Evolutionary conservation across 1,140 invertebrate species (phyloP), one percentile per base, ranked within the genome.

Genomic region (Drosophila lini): DNA sequence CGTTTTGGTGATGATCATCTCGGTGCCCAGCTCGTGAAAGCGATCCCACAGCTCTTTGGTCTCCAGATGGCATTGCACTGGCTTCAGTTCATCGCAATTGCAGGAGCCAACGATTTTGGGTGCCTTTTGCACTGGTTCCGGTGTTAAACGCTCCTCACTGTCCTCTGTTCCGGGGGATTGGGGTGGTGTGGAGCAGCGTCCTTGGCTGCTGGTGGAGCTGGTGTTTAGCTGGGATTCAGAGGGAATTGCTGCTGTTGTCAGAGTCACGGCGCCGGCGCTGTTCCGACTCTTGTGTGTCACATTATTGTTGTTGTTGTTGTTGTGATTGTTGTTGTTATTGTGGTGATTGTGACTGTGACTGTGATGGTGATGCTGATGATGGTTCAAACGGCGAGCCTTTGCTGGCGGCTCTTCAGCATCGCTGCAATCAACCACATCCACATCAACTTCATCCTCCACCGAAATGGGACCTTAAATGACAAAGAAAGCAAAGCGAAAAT

Each of bases 1-100:
- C 74, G 97, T 98, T 94, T 99, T 99, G 15, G 98, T 99, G 93
- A 99, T 99, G 93, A 99, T 99, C 98, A 99, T 99, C 93, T 99
- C 98, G 0, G 98, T 99, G 69, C 97, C 97, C 47, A 98, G 93
- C 59, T 97, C 96, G 92, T 98, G 97, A 93, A 99, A 99, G 93
- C 98, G 97, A 93, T 98, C 96, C 97, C 97, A 97, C 19, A 97
- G 93, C 64, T 98, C 97, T 93, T 98, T 98, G 44, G 97, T 98
- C 93, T 99, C 98, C 63, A 99, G 93, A 80, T 97, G 97, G 91
- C 97, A 98, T 74, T 97, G 96, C 71, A 98, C 96, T 76, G 96
- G 95, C 73, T 95, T 94, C 70, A 98, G 94, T 82, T 97, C 98
- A 94, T 99, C 94, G 94, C 95, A 94, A 89, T 96, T 97, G 92